A percentile compares a stretch with the other conserved stretches of the same genome.
Conservation (phyloP, 2,797 vertebrate species). For the Paramormyrops hopkinsi region DNA sequence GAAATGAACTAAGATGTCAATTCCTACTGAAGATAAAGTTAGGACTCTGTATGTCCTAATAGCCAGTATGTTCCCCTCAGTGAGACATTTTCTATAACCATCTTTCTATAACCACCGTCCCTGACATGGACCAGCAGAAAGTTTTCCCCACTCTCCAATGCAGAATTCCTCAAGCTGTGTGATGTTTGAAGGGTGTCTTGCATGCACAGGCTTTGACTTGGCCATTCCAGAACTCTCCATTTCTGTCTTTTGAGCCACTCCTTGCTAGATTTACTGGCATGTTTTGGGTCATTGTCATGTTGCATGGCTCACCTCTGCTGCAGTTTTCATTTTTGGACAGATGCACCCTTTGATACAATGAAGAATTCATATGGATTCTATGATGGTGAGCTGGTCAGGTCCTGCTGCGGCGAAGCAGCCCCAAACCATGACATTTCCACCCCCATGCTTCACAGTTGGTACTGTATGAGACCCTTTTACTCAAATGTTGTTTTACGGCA, state of each 20-base stretch:
- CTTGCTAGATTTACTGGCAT: background rate
- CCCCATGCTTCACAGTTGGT: background rate
- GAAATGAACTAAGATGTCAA: background rate
- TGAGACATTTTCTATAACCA: background rate
- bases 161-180: background rate
- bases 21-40: background rate
- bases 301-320: background rate
- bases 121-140: background rate
- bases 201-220: background rate
- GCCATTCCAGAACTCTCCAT: background rate
- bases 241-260: background rate
- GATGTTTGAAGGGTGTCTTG: background rate
- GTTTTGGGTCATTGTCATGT: background rate
- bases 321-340: background rate
- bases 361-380: background rate
- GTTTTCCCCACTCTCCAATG: background rate
- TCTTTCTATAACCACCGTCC: background rate
- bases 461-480: background rate
- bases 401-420: background rate
- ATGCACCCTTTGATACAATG: background rate
- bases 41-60: background rate
- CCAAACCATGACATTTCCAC: background rate
- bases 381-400: background rate
- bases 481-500: background rate
- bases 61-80: background rate